Evolutionary conservation across 2,797 vertebrate species (phyloP), one percentile per base, ranked within the genome.

Genomic region (Anguilla megastoma): DNA sequence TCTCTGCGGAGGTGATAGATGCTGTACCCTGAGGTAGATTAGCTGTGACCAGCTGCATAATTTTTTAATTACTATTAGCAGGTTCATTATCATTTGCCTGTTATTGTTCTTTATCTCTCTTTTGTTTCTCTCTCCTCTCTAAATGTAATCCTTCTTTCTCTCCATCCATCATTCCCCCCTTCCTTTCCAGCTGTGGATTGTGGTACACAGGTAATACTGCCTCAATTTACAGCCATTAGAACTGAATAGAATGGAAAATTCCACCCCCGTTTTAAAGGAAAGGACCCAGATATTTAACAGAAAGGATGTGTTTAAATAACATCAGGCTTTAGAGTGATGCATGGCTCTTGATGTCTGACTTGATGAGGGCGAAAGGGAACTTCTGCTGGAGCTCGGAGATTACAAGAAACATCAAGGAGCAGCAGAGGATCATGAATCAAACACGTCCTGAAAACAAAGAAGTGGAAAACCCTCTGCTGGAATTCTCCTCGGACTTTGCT

Each of bases 31-130:
- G 89, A 91, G 93, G 92, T 91, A 92, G 71, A 76, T 76, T 76
- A 76, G 71, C 33, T 33, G 71, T 76, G 93, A 95, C 91, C 87
- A 93, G 87, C 90, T 89, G 85, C 86, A 90, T 93, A 90, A 90
- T 94, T 93, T 90, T 90, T 80, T 88, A 91, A 95, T 91, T 89
- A 6, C 91, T 92, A 93, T 91, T 91, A 93, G 93, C 91, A 93
- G 88, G 86, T 91, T 90, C 1, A 0, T 87, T 88, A 86, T 48
- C 48, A 83, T 80, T 52, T 74, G 45, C 16, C n/a, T 30, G 10
- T 86, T 45, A 36, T 76, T 36, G 14, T 36, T 76, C 71, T 33
- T 33, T n/a, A n/a, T 76, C 86, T 21, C 12, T 24, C 48, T 16
- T 45, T 50, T 45, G 21, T 33, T 36, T 12, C 24, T 24, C 36